Evolutionary conservation across 1,140 invertebrate species (phyloP), one percentile per base, ranked within the genome.

Genomic region (Ladona fulva): DNA sequence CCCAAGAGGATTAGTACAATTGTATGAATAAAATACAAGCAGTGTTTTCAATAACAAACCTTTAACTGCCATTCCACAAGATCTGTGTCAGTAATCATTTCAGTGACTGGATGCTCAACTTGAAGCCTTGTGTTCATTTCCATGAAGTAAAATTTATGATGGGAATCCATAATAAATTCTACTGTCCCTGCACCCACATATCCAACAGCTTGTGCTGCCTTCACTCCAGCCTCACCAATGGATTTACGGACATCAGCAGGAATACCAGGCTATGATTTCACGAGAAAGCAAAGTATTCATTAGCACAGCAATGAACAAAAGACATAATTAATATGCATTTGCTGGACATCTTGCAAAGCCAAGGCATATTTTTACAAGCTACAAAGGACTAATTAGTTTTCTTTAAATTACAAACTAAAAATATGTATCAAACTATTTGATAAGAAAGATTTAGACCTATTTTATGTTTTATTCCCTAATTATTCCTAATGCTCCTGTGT

Each of bases 181-280:
- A 99, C 97, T 0, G 97, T 98, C 24, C 96, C 96, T 0, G 97
- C 97, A 37, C 98, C 98, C 19, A 98, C 94, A 86, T 99, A 99
- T 42, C 90, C 90, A 0, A 99, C 98, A 24, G 97, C 96, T 85
- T 90, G 89, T 5, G 95, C 95, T 7, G 91, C 91, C 80, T 91
- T 87, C 0, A 99, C 95, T 7, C 97, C 98, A 24, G 96, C 95
- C 82, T 91, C 89, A 1, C 98, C 97, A 25, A 99, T 85, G 80
- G 93, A 85, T 25, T 85, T 82, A 75, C 97, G 87, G 14, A 95
- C 90, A 82, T 93, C 91, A 80, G 90, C 87, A 1, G 91, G 91
- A 24, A 99, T 85, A 14, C 93, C 93, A 79, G 96, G 95, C 92
- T 93, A 76, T 76, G 25, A 19, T 22, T 37, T 5, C 1, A 8